Percentiles rank a stretch among this genome's conserved stretches.
Conservation (phyloP, 1,140 invertebrate species). For the Steinernema feltiae region DNA sequence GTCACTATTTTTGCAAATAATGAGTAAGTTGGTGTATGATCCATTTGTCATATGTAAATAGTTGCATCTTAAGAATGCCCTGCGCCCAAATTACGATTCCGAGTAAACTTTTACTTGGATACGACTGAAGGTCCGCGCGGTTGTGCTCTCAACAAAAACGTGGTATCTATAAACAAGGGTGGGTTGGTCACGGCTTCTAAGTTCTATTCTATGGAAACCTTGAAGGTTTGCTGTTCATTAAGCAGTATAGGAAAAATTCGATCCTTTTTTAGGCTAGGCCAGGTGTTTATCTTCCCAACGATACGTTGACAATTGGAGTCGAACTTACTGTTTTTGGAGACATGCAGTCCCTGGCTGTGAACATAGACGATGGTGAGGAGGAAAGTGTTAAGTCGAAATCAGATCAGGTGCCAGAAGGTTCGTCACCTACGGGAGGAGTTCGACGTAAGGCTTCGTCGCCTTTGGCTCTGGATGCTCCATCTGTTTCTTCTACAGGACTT, state of each 20-base stretch:
- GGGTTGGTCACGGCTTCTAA: slow-evolving; percentile 37
- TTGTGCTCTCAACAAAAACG: slow-evolving; percentile 30
- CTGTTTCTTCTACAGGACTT: background rate
- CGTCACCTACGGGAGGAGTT: background rate
- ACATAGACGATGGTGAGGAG: background rate
- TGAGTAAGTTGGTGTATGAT: slow-evolving; percentile 19
- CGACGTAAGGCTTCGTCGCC: background rate
- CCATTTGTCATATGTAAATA: background rate
- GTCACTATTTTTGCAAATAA: slow-evolving; percentile 31
- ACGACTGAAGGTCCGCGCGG: slow-evolving; percentile 28
- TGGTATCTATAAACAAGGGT: slow-evolving; percentile 37
- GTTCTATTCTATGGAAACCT: slow-evolving; percentile 30
- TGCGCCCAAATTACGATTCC: slow-evolving; percentile 29
- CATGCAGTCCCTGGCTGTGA: slow-evolving; percentile 10
- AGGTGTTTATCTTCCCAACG: slow-evolving; percentile 24
- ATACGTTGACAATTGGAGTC: slow-evolving; percentile 24
- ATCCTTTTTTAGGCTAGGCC: slow-evolving; percentile 22
- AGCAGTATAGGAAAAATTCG: too few relatives aligned
- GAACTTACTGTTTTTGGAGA: slow-evolving; percentile 35
- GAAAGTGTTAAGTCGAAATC: background rate
- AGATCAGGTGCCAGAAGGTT: background rate
- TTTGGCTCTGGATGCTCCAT: background rate
- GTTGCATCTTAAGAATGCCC: slow-evolving; percentile 29
- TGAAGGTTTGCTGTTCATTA: too few relatives aligned
- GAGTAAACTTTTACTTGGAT: slow-evolving; percentile 33